Evolutionary conservation across 1,140 invertebrate genomes (phyloP).

Genomic region (Brachystomella parvula): DNA sequence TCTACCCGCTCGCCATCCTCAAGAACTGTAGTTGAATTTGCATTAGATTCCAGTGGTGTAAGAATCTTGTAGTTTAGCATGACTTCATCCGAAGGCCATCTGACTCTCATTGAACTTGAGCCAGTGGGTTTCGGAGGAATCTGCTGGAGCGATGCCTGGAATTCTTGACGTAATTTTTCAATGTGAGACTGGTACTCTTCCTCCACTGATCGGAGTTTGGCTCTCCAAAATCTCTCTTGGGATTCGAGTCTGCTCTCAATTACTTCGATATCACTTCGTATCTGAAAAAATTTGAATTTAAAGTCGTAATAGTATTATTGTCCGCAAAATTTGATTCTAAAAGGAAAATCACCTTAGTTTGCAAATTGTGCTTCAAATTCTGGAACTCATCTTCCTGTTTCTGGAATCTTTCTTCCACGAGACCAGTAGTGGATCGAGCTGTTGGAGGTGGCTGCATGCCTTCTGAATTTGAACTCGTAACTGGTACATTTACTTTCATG

Average conservation of each 20-base stretch:
- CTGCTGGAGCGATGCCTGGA: constrained; percentile 8
- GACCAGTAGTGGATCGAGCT: neutral
- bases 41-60: neutral
- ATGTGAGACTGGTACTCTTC: constrained; percentile 21
- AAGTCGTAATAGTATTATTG: no score
- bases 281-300: constrained; percentile 11
- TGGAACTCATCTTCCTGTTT: constrained; percentile 22
- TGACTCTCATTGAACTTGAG: neutral
- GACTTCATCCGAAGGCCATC: neutral
- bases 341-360: constrained; percentile 14
- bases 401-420: constrained; percentile 23
- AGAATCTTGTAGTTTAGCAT: constrained; percentile 5
- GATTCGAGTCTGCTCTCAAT: constrained; percentile 23
- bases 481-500: neutral
- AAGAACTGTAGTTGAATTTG: neutral
- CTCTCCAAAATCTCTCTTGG: constrained; percentile 30
- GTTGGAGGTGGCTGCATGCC: neutral
- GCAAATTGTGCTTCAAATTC: constrained; percentile 14
- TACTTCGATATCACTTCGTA: constrained; percentile 9
- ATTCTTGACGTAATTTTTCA: constrained; percentile 20
- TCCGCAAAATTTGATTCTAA: no score
- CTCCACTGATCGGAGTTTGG: constrained; percentile 19
- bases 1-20: neutral
- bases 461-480: neutral
- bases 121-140: neutral